Evolutionary conservation across 2,797 vertebrate species (phyloP).

Genomic region (Rhabdomys pumilio): DNA sequence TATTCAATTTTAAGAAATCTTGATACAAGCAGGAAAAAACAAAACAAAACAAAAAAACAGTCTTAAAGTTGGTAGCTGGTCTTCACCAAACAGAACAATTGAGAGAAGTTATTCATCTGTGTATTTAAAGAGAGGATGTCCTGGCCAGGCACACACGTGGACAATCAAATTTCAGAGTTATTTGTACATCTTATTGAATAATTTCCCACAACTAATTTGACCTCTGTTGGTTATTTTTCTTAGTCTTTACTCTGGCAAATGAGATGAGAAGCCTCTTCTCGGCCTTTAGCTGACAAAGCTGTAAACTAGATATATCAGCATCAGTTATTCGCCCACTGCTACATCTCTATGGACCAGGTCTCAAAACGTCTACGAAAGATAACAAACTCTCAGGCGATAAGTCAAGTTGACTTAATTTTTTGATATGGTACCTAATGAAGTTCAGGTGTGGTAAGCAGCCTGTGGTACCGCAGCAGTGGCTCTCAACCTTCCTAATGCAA

Average conservation of each 20-base stretch:
- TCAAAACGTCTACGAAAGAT: conserved; percentile 11
- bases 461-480: not conserved
- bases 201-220: conserved; percentile 40
- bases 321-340: not conserved
- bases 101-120: not conserved
- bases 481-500: not conserved
- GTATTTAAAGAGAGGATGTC: not conserved
- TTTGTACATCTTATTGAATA: conserved; percentile 21
- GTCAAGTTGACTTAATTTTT: conserved; percentile 29
- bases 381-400: conserved; percentile 26
- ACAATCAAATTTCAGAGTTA: conserved; percentile 52
- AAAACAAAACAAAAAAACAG: conserved; percentile 9
- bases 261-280: not conserved
- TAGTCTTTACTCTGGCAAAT: conserved; percentile 58
- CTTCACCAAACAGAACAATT: conserved; percentile 42
- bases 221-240: conserved; percentile 49
- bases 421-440: not conserved
- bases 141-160: not conserved
- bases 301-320: not conserved
- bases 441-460: not conserved
- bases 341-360: conserved; percentile 8
- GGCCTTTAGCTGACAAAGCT: conserved; percentile 17
- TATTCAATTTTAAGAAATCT: conserved; percentile 14
- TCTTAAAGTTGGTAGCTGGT: not conserved
- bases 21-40: conserved; percentile 36